Base-by-base conservation (phyloP, 2,113 vertebrate species). In the Pseudolaguvia tuberculata region DNA sequence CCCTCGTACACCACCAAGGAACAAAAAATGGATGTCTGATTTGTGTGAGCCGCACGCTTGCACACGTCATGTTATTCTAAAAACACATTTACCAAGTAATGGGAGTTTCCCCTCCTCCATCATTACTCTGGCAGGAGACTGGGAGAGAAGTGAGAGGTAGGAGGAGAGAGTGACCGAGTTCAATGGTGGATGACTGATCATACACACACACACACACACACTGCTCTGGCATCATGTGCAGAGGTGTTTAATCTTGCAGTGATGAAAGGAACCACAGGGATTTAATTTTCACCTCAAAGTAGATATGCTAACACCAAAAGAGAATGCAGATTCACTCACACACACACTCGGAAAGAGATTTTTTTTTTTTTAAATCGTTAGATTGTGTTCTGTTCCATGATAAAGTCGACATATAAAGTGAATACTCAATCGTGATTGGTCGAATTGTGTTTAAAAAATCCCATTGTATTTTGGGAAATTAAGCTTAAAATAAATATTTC, bases 241-340 rank as follows among this genome's bases (percentile, higher is more conserved):
- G 59, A 59, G 72, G 58, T 76, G 51, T 76, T 79, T 66, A 81
- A 76, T 79, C 45, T 79, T 31, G 29, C 59, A 59, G 56, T 20
- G 25, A 61, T 18, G 31, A 39, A 53, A 73, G 76, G 29, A 78
- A 81, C 72, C 55, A 10, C 23, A 53, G 21, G 45, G 63, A 63
- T 79, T 66, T 65, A 63, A 78, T 81, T 79, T 79, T 76, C 75
- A 73, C 77, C 65, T 68, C 45, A 55, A 47, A 31, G 21, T n/a
- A 62, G 52, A 31, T 77, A 78, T 65, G 25, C 69, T 56, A 35
- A 53, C 62, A 52, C 3, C 55, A 48, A 21, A 48, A 57, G n/a
- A 53, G n/a, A 48, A 25, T 4, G 21, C 10, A 15, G 14, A 9
- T n/a, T 6, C 59, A 42, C 31, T n/a, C n/a, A 25, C 59, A 35